Conservation (phyloP, 2,888 invertebrate genomes). For the Lamellibrachia columna region DNA sequence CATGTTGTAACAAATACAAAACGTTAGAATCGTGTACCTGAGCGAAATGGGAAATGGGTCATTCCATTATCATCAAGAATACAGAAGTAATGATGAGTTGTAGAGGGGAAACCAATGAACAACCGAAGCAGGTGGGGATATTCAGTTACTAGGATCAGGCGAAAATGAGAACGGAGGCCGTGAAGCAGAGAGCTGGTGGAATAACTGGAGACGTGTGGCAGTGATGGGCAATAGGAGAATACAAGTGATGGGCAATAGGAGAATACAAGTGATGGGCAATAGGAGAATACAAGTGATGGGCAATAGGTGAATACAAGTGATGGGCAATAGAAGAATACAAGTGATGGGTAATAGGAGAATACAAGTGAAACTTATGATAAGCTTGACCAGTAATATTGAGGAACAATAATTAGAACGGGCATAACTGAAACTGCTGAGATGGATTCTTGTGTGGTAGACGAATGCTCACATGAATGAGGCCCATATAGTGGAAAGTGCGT, state of each 20-base stretch:
- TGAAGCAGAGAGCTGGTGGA: background rate
- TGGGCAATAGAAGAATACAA: too few species aligned
- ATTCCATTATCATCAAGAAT: background rate
- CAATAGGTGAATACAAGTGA: too few species aligned
- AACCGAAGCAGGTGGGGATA: background rate
- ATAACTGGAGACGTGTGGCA: background rate
- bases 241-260: background rate
- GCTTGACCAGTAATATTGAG: background rate
- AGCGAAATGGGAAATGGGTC: background rate
- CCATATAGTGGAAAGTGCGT: too few species aligned
- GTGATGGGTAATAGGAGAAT: background rate
- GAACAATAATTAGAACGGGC: background rate
- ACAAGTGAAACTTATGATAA: background rate
- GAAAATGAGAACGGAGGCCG: background rate
- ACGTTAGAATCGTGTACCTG: background rate
- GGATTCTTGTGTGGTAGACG: background rate
- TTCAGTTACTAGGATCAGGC: background rate
- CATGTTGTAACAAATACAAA: background rate
- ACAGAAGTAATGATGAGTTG: background rate
- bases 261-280: background rate
- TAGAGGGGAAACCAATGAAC: background rate
- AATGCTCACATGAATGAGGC: background rate
- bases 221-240: background rate
- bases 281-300: too few species aligned
- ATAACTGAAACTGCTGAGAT: background rate